A percentile compares a stretch with the other conserved stretches of the same genome.
Evolutionary conservation across 2,113 vertebrate species (phyloP).

Genomic region (Rhegmatorhina hoffmannsi): DNA sequence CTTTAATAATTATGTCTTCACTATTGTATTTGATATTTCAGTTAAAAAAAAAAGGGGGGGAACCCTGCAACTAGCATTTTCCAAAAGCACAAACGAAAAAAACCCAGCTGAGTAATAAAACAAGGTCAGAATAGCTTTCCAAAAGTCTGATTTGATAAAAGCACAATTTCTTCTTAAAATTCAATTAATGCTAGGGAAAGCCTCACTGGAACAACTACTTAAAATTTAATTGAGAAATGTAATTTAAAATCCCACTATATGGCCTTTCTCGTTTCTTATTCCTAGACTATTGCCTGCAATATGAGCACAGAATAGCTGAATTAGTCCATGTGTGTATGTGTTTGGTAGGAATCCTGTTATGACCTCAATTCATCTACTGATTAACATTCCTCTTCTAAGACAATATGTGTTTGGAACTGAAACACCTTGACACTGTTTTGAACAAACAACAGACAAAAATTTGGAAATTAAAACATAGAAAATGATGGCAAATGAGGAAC

Average conservation of each 20-base stretch:
- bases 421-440: neutral
- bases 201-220: neutral
- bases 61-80: neutral
- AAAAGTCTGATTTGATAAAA: slow-evolving; percentile 6
- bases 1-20: neutral
- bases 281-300: neutral
- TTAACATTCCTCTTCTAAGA: neutral
- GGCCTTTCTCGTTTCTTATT: neutral
- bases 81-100: neutral
- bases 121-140: neutral
- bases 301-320: neutral
- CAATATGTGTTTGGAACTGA: neutral
- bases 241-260: neutral
- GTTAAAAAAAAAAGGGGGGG: neutral
- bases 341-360: neutral
- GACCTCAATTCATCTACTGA: neutral
- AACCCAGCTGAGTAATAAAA: neutral
- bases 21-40: neutral
- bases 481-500: neutral
- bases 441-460: neutral
- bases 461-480: neutral
- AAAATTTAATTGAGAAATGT: neutral
- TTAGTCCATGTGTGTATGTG: neutral
- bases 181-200: neutral
- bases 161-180: slow-evolving; percentile 22